A percentile compares a stretch with the other conserved stretches of the same genome.
Conservation (phyloP, 2,888 invertebrate genomes). For the Aspidiotus destructor region DNA sequence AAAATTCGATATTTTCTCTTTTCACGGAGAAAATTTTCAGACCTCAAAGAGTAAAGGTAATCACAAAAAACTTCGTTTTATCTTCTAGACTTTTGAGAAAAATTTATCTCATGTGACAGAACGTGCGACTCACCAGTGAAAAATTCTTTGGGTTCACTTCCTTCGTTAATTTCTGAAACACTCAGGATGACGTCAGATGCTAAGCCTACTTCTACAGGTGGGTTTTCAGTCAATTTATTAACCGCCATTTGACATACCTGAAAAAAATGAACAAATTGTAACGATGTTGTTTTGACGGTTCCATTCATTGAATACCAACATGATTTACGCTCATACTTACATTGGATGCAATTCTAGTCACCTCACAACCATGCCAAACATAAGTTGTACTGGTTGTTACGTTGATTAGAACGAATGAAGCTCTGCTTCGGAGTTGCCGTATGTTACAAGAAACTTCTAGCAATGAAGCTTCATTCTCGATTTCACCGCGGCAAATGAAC, state of each 20-base stretch:
- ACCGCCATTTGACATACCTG: conserved; percentile 44
- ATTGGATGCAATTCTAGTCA: conserved; percentile 19
- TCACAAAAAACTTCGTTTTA: too few relatives aligned
- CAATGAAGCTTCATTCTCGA: conserved; percentile 64
- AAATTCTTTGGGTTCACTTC: conserved; percentile 62
- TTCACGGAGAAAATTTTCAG: too few relatives aligned
- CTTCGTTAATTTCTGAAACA: conserved; percentile 51
- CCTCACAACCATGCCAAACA: conserved; percentile 66
- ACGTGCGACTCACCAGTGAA: conserved; percentile 44
- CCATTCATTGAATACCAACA: not conserved
- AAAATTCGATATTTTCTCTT: too few relatives aligned
- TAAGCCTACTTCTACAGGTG: conserved; percentile 56
- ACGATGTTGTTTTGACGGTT: not conserved
- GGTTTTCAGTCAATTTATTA: conserved; percentile 51
- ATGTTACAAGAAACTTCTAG: conserved; percentile 68
- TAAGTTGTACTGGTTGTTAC: conserved; percentile 54
- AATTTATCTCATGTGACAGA: too few relatives aligned
- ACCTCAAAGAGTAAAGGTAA: too few relatives aligned
- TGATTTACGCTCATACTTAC: not conserved
- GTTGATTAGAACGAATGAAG: conserved; percentile 64
- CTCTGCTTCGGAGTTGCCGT: conserved; percentile 69
- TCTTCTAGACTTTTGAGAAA: too few relatives aligned
- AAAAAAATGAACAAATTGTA: not conserved
- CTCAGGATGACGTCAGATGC: conserved; percentile 39
- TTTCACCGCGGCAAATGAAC: conserved; percentile 65